These are phyloP conservation scores for Oscheius sp. DNA, from an alignment of 2,888 invertebrate genomes.

Conservation along the genomic window DNA sequence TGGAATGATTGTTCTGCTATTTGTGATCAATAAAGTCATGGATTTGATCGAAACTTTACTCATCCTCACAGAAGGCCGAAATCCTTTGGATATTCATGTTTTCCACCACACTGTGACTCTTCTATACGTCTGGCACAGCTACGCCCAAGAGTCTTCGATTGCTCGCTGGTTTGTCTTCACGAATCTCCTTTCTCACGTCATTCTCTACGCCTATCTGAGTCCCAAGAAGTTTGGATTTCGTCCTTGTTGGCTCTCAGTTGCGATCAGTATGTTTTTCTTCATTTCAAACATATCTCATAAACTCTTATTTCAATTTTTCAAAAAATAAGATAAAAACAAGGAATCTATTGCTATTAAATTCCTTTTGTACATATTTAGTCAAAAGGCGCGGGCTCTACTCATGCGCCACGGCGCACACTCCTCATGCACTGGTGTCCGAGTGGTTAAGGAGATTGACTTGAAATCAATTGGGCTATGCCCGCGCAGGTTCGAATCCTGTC, in stretches of 20 bases:
- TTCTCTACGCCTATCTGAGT: slow-evolving; percentile 47
- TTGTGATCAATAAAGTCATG: slow-evolving; percentile 39
- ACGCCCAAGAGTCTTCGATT: slow-evolving; percentile 35
- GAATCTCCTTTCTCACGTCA: slow-evolving; percentile 44
- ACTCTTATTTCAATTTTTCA: too few species aligned
- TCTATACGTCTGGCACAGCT: slow-evolving; percentile 40
- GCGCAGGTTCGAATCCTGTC: slow-evolving; percentile 67
- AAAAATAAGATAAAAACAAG: too few species aligned
- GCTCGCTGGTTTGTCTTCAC: slow-evolving; percentile 46
- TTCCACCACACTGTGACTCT: slow-evolving; percentile 45
- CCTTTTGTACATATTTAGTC: too few species aligned
- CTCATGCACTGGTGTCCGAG: slow-evolving; percentile 51
- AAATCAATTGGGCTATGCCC: slow-evolving; percentile 65
- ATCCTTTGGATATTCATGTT: slow-evolving; percentile 43
- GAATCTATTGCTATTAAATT: too few species aligned
- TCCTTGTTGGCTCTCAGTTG: slow-evolving; percentile 49
- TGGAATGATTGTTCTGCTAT: slow-evolving; percentile 33
- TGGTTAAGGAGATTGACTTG: slow-evolving; percentile 63
- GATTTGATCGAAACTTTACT: slow-evolving; percentile 45
- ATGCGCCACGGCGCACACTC: too few species aligned
- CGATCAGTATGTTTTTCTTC: slow-evolving; percentile 10
- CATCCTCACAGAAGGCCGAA: slow-evolving; percentile 39
- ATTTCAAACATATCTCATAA: too few species aligned
- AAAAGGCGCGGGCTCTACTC: too few species aligned
- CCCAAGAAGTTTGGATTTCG: slow-evolving; percentile 35